Conservation (phyloP, 2,797 vertebrate genomes). For the Epinephelus awoara region DNA sequence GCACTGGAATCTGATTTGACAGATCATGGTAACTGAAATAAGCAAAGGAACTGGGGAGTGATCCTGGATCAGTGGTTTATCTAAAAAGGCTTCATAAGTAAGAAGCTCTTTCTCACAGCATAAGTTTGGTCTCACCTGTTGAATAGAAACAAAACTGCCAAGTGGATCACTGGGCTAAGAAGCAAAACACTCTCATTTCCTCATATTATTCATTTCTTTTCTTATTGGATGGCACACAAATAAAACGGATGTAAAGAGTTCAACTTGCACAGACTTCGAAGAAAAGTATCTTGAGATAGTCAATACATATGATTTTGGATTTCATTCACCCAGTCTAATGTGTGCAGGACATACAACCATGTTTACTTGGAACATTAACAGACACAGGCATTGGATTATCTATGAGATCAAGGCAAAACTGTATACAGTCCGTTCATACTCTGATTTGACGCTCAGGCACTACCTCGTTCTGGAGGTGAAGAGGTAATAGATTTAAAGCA, state of each 20-base stretch:
- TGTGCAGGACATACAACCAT: slow-evolving; percentile 46
- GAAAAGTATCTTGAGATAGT: slow-evolving; percentile 31
- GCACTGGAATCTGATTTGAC: slow-evolving; percentile 16
- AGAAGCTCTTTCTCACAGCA: slow-evolving; percentile 40
- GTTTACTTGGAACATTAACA: slow-evolving; percentile 59
- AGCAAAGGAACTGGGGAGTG: background rate
- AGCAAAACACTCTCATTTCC: background rate
- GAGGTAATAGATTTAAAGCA: slow-evolving; percentile 71
- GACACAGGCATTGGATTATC: slow-evolving; percentile 67
- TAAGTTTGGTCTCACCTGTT: slow-evolving; percentile 63
- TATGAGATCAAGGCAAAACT: slow-evolving; percentile 59
- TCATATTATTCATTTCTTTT: background rate
- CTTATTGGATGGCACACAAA: background rate
- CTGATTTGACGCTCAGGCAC: slow-evolving; percentile 61
- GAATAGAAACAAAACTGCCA: slow-evolving; percentile 30
- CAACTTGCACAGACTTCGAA: slow-evolving; percentile 24
- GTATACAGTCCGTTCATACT: slow-evolving; percentile 51
- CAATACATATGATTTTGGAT: slow-evolving; percentile 3
- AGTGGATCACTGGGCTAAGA: background rate
- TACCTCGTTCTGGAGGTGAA: slow-evolving; percentile 49
- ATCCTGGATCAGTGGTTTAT: slow-evolving; percentile 15
- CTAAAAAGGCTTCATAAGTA: slow-evolving; percentile 19
- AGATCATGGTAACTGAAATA: slow-evolving; percentile 1
- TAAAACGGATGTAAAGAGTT: background rate
- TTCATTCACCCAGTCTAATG: slow-evolving; percentile 44